Evolutionary conservation across 2,113 vertebrate genomes (phyloP).

Genomic region (Eretmochelys imbricata): DNA sequence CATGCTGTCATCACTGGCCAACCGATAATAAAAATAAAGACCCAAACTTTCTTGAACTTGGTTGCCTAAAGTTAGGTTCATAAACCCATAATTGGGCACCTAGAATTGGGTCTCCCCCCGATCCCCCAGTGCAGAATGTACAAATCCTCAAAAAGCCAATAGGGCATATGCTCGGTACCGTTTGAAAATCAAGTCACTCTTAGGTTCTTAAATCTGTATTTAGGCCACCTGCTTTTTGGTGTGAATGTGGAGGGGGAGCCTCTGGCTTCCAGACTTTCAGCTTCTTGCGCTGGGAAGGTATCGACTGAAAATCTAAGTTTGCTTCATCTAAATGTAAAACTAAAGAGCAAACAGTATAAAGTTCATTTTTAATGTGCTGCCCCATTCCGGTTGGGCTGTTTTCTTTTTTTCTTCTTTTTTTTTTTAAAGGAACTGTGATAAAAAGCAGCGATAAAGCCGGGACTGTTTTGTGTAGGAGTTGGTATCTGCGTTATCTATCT

Average conservation of each 20-base stretch:
- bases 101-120: neutral
- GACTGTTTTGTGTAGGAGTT: conserved; percentile 96
- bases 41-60: rapidly evolving
- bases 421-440: conserved; percentile 86
- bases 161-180: no score
- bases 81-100: neutral
- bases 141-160: neutral
- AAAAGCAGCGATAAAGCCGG: conserved; percentile 92
- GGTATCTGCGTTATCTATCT: conserved; percentile 97
- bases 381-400: conserved; percentile 84
- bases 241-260: neutral
- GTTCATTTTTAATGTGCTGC: conserved; percentile 82
- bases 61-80: neutral
- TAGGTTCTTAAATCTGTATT: neutral
- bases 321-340: conserved; percentile 79
- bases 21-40: neutral
- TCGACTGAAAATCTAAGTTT: conserved; percentile 31
- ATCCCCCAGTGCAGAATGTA: neutral
- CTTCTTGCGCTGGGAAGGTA: conserved; percentile 19
- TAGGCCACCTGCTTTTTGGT: rapidly evolving
- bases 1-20: neutral
- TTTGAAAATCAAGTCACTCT: neutral
- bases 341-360: conserved; percentile 77
- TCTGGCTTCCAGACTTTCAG: neutral
- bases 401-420: conserved; percentile 52